Evolutionary conservation across 1,140 invertebrate species (phyloP).

Genomic region (Ooceraea biroi): DNA sequence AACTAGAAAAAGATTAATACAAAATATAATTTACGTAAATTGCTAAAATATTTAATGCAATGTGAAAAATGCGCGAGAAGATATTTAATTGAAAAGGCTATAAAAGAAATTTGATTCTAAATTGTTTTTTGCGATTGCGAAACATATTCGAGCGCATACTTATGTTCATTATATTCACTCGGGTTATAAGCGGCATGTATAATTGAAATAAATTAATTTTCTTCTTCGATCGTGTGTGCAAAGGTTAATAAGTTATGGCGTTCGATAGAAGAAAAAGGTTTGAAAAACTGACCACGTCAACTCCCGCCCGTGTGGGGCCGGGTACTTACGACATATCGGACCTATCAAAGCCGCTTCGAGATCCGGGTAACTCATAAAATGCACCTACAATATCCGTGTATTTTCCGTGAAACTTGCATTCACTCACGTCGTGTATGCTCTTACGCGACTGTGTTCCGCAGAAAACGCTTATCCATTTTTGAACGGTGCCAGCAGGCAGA

Average conservation of each 20-base stretch:
- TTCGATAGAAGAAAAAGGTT: constrained; percentile 63
- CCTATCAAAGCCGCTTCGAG: constrained; percentile 39
- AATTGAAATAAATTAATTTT: neutral
- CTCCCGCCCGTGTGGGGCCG: constrained; percentile 60
- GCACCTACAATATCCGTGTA: neutral
- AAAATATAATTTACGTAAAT: too few species aligned
- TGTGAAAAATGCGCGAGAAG: too few species aligned
- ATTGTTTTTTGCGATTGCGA: constrained; percentile 21
- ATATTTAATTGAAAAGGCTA: neutral
- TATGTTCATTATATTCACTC: neutral
- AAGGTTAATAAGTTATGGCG: constrained; percentile 55
- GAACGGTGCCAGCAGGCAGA: constrained; percentile 65
- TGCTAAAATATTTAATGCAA: too few species aligned
- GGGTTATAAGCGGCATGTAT: neutral
- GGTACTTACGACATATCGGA: constrained; percentile 67
- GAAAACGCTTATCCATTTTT: constrained; percentile 68
- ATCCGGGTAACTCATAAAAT: constrained; percentile 61
- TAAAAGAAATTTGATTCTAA: neutral
- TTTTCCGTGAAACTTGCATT: constrained; percentile 26
- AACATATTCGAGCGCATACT: neutral
- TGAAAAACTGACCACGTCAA: constrained; percentile 48
- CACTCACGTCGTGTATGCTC: neutral
- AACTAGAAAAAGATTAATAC: too few species aligned
- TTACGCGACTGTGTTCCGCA: constrained; percentile 46
- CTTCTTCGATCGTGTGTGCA: neutral